A percentile compares a stretch with the other conserved stretches of the same genome.
Evolutionary conservation across 2,888 invertebrate species (phyloP).

Genomic region (Trichopria drosophilae): DNA sequence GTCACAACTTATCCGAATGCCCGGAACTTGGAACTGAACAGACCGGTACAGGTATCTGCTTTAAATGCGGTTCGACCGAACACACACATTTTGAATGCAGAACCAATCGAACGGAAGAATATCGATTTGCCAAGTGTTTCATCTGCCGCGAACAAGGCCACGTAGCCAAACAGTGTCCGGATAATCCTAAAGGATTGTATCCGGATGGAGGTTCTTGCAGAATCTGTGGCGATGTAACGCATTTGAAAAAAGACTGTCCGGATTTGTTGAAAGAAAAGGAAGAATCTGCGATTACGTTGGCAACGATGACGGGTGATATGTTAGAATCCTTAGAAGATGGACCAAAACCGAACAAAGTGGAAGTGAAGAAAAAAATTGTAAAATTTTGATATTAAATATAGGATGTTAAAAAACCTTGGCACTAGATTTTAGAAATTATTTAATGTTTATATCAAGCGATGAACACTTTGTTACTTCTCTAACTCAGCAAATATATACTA

Average conservation of each 20-base stretch:
- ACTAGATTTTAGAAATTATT: no score
- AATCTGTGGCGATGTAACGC: conserved; percentile 82
- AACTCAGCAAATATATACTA: no score
- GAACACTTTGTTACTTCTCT: no score
- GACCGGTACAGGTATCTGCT: conserved; percentile 72
- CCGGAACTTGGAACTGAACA: conserved; percentile 67
- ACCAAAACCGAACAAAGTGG: conserved; percentile 10
- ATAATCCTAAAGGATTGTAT: conserved; percentile 83
- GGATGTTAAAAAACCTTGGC: no score
- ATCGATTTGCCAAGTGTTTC: conserved; percentile 83
- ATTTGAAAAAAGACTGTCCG: conserved; percentile 80
- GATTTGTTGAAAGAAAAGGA: conserved; percentile 58
- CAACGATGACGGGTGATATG: conserved; percentile 39
- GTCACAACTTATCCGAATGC: conserved; percentile 81
- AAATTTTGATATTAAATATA: conserved; percentile 49
- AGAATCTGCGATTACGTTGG: conserved; percentile 45
- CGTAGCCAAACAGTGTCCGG: conserved; percentile 82
- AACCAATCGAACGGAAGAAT: conserved; percentile 69
- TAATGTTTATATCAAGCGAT: no score
- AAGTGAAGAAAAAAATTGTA: conserved; percentile 43
- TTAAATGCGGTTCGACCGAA: conserved; percentile 87
- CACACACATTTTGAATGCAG: conserved; percentile 76
- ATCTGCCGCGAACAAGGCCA: conserved; percentile 86
- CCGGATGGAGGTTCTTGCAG: conserved; percentile 81
- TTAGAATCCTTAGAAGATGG: conserved; percentile 46